Evolutionary conservation across 2,113 vertebrate genomes (phyloP).

Genomic region (Crotalus tigris): DNA sequence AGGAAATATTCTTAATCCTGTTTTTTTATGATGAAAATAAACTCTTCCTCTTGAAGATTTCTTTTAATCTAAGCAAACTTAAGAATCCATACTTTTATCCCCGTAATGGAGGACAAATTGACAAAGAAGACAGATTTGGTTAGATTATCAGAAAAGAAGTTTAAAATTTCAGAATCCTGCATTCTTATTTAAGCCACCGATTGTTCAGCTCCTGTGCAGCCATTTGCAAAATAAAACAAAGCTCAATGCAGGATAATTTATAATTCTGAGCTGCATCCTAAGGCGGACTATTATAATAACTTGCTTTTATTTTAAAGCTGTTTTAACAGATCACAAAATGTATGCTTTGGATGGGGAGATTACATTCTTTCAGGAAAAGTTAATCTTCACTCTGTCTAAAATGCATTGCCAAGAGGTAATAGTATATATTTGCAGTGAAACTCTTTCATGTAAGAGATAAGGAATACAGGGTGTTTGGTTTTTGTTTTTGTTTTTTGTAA

Average conservation of each 20-base stretch:
- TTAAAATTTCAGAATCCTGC: too few species aligned
- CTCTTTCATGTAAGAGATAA: background rate
- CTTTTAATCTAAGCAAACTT: background rate
- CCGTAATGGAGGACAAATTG: background rate
- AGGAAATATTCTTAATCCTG: background rate
- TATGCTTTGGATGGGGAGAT: background rate
- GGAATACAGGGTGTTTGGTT: background rate
- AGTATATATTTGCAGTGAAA: background rate
- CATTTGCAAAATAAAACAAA: background rate
- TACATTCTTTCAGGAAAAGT: background rate
- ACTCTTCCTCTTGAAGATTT: background rate
- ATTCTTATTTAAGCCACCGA: background rate
- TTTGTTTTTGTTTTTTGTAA: background rate
- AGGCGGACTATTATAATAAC: background rate
- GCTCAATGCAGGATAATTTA: background rate
- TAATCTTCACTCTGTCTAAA: background rate
- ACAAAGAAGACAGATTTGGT: background rate
- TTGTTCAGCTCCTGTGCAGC: background rate
- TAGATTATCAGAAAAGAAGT: background rate
- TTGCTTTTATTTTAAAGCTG: constrained; percentile 14
- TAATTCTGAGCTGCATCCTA: background rate
- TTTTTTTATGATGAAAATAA: background rate
- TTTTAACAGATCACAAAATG: background rate
- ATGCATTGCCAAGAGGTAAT: background rate
- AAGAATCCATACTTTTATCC: background rate